Evolutionary conservation across 2,113 vertebrate species (phyloP), one percentile per base, ranked within the genome.

Genomic region (Parotia lawesii): DNA sequence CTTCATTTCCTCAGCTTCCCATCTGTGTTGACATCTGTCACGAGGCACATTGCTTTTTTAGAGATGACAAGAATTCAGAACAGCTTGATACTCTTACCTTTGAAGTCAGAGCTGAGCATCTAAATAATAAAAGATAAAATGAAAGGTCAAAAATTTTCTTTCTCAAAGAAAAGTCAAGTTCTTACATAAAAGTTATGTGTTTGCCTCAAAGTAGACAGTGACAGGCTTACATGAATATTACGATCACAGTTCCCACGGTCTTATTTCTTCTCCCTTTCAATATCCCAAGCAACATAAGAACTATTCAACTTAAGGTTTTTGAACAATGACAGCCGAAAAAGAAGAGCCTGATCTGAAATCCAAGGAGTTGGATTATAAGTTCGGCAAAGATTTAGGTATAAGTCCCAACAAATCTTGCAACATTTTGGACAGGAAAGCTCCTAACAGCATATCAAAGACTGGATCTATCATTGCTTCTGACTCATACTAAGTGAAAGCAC

Each of bases 21-120:
- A 16, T 7, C 23, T 44, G 8, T 45, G 12, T 42, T 89, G 54
- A 40, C 44, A 58, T n/a, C 38, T 64, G n/a, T 42, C 60, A 73
- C 0, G 0, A 73, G 17, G 20, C 14, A 22, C n/a, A 48, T 73
- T 6, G 2, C 4, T 20, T 58, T 78, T 66, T 62, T 12, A 73
- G 45, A 65, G 16, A 40, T 20, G 0, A 50, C 56, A 60, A 44
- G 21, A 48, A 78, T 50, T 54, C 27, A 64, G 28, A 89, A 70
- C 9, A 83, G 15, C 18, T 38, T 65, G 44, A 65, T 44, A 45
- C 10, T 69, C 24, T 75, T 74, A 44, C 33, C 25, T 28, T 74
- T 69, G 2, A 83, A 78, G 50, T 35, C 45, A 70, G 21, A 60
- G 8, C 8, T 25, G 37, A 20, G 40, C 33, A 45, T 35, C 60